Evolutionary conservation across 2,113 vertebrate genomes (phyloP).

Genomic region (Cephalopterus ornatus): DNA sequence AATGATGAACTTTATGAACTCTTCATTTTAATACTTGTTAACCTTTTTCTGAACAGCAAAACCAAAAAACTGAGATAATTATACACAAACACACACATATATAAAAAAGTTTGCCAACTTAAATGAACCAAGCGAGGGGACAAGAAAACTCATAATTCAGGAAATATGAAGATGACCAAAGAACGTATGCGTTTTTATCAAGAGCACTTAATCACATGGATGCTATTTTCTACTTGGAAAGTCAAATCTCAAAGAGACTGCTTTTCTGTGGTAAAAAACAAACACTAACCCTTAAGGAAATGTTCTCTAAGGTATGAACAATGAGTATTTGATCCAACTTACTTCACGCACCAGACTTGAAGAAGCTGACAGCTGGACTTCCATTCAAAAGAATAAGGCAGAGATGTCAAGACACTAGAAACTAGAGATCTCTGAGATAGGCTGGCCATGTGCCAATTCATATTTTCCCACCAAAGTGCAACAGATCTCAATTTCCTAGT

Average conservation of each 20-base stretch:
- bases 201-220: neutral
- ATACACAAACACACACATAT: neutral
- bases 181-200: neutral
- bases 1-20: neutral
- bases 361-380: neutral
- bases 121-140: neutral
- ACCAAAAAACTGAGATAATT: neutral
- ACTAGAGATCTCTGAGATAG: neutral
- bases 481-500: neutral
- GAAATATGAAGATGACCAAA: neutral
- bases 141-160: neutral
- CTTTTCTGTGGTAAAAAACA: neutral
- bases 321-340: neutral
- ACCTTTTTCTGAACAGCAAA: neutral
- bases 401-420: neutral
- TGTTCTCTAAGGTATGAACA: neutral
- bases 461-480: neutral
- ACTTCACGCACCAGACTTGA: neutral
- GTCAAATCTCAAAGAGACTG: neutral
- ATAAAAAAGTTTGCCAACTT: neutral
- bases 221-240: neutral
- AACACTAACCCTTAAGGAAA: neutral
- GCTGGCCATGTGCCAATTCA: neutral
- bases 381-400: neutral
- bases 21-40: neutral